Evolutionary conservation across 2,797 vertebrate species (phyloP), one percentile per base, ranked within the genome.

Genomic region (Podargus strigoides): DNA sequence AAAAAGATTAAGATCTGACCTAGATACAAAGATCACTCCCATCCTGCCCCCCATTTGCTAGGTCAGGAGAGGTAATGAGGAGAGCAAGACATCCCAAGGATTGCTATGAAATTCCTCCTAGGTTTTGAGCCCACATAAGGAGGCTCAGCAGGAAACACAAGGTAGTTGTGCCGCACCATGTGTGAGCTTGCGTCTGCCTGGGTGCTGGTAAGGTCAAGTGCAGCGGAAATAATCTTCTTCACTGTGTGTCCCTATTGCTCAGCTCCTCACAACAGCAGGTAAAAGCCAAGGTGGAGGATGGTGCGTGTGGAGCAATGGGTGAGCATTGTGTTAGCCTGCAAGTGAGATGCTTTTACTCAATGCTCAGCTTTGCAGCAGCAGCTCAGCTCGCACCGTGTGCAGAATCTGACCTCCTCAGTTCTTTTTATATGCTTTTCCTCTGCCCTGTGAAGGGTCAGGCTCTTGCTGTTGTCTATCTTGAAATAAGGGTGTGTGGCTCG

Each of bases 1-100:
- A 64, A 82, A 92, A 90, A 69, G 9, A 79, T 74, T 67, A 87
- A 74, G 60, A 80, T 87, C 84, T 92, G 84, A 92, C 92, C 86
- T 68, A 90, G 60, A 92, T 85, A 74, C 5, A 63, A 77, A 90
- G 68, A 58, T 70, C 60, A 24, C 39, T 90, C 37, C 60, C 28
- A 47, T 59, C 66, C 58, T 78, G 60, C 20, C 63, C 72, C 36
- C 21, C 36, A 34, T 81, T 84, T 88, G 44, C 36, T 49, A 30
- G 64, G 75, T 85, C 81, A 69, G 70, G 70, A 75, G 47, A 85
- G 74, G 60, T 67, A 82, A 87, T 5, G 30, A 82, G 58, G 58
- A 79, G n/a, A 74, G n/a, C 17, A 53, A 60, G 81, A 23, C 2
- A 9, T 32, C 49, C 47, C 52, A 47, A 26, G 58, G 47, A 82